These are phyloP conservation scores for Mya arenaria DNA, from an alignment of 1,140 invertebrate species.

Conservation along the genomic window DNA sequence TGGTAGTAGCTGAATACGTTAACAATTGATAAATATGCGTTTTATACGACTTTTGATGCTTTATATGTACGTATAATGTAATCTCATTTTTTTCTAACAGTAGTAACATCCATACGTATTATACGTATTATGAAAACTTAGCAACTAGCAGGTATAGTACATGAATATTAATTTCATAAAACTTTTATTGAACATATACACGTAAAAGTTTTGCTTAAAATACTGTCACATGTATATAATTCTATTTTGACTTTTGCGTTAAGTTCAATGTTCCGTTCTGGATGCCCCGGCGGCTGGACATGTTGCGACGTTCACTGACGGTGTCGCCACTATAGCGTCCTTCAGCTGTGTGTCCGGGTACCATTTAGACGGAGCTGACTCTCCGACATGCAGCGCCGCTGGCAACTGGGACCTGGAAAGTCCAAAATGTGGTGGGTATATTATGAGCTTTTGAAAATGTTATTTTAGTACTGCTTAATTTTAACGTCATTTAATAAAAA, in stretches of 20 bases:
- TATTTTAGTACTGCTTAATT: too few relatives aligned
- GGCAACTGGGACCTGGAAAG: neutral
- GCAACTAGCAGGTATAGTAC: neutral
- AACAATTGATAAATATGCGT: neutral
- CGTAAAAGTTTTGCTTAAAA: neutral
- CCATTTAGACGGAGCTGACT: neutral
- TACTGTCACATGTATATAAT: too few relatives aligned
- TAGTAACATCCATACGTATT: neutral
- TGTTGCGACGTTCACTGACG: neutral
- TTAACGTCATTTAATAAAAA: too few relatives aligned
- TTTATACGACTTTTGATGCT: neutral
- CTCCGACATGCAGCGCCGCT: neutral
- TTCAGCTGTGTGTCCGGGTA: constrained; percentile 16
- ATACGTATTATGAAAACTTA: neutral
- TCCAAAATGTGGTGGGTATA: constrained; percentile 5
- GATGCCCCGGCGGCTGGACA: neutral
- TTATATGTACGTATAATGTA: neutral
- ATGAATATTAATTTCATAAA: neutral
- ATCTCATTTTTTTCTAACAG: neutral
- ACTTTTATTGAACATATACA: neutral
- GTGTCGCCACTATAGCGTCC: neutral
- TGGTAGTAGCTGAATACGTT: constrained; percentile 11
- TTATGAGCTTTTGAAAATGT: too few relatives aligned
- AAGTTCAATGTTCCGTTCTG: neutral
- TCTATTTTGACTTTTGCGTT: too few relatives aligned